Percentiles rank a stretch among this genome's conserved stretches.
These are phyloP conservation scores for Mythimna albipuncta DNA, from an alignment of 2,888 invertebrate species.

Conservation along the genomic window DNA sequence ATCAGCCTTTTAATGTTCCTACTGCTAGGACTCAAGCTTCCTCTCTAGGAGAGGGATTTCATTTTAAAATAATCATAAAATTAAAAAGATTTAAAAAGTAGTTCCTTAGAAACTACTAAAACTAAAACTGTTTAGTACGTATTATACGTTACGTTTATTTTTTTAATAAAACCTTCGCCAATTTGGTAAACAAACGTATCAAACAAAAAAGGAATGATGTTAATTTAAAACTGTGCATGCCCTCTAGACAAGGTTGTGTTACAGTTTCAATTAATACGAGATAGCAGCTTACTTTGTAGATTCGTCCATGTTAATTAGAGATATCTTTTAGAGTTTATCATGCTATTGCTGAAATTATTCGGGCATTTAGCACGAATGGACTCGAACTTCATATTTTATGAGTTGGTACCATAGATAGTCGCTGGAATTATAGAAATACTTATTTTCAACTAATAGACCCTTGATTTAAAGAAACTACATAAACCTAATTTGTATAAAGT, in stretches of 20 bases:
- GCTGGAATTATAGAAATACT: not conserved
- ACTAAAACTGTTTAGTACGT: too few relatives aligned
- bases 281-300: slow-evolving; percentile 41
- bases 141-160: too few relatives aligned
- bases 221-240: slow-evolving; percentile 48
- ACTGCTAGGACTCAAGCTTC: too few relatives aligned
- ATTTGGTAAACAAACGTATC: slow-evolving; percentile 1
- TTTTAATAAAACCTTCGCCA: not conserved
- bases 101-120: too few relatives aligned
- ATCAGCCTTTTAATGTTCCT: too few relatives aligned
- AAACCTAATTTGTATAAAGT: slow-evolving; percentile 13
- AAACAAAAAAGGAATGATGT: slow-evolving; percentile 15
- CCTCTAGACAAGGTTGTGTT: slow-evolving; percentile 64
- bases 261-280: slow-evolving; percentile 57
- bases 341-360: slow-evolving; percentile 27
- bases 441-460: not conserved
- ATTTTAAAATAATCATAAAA: too few relatives aligned
- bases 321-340: slow-evolving; percentile 33
- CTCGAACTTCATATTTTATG: not conserved
- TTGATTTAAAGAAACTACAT: slow-evolving; percentile 6
- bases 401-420: not conserved
- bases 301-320: slow-evolving; percentile 44
- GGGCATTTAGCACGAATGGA: slow-evolving; percentile 3
- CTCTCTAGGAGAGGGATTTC: too few relatives aligned
- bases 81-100: too few relatives aligned